Base-by-base conservation (phyloP, 2,888 invertebrate genomes). In the Gortyna flavago region DNA sequence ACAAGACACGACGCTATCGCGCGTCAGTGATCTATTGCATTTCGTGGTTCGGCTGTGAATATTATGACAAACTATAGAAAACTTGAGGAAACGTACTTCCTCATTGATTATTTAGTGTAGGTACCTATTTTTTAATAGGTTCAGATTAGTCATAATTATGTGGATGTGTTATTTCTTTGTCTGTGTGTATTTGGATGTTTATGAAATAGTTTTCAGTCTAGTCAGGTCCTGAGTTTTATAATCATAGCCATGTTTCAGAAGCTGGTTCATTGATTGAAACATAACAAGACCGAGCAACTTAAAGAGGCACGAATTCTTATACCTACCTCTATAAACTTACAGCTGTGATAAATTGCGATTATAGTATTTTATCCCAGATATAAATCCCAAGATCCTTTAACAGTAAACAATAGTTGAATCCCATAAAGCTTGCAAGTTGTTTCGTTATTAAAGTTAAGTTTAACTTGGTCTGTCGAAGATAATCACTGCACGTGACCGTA, bases 21-120 rank as follows among this genome's bases (percentile, higher is more conserved):
- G 2, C 21, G 11, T 18, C 4, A 48, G 69, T 70, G 59, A 75
- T 78, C 84, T 78, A 77, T 75, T 81, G 70, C 76, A 67, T 70
- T 80, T 76, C 64, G 72, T 72, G 41, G 77, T 75, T 76, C 21
- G 66, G 16, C 11, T 48, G n/a, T 73, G 41, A 75, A 73, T 84
- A 78, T 64, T 75, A 72, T 35, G 67, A 77, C 79, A 83, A 72
- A 66, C 38, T 41, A 57, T 68, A 74, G 84, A 72, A 79, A 81
- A 73, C 32, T 65, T 59, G 51, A 67, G 83, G 73, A 85, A 72
- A 75, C 57, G 13, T 61, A 83, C 77, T 88, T 87, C 87, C 87
- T 82, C 57, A 73, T 62, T 25, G 82, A 78, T 70, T 75, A 79
- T 16, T 57, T 29, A 54, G 38, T 29, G 25, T 0, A 35, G 5